These are phyloP conservation scores for Origma solitaria DNA, from an alignment of 2,113 vertebrate genomes.

Conservation along the genomic window DNA sequence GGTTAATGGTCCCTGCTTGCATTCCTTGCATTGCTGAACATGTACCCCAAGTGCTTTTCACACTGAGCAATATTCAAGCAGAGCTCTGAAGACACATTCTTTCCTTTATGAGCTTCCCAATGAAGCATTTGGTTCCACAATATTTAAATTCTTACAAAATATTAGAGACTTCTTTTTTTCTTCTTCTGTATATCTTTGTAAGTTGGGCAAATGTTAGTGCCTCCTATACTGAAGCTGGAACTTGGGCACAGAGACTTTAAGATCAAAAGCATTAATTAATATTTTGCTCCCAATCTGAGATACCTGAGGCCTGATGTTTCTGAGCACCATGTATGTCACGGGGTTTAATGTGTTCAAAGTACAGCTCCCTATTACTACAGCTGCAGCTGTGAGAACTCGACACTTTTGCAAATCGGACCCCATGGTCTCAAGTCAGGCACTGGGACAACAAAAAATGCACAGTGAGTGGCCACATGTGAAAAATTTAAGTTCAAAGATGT, in stretches of 20 bases:
- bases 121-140: not conserved
- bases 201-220: not conserved
- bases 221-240: not conserved
- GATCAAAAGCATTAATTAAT: not conserved
- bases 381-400: not conserved
- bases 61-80: not conserved
- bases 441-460: not conserved
- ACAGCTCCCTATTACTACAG: not conserved
- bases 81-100: not conserved
- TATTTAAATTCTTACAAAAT: not conserved
- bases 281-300: not conserved
- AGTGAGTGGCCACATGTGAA: accelerated
- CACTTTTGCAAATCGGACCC: not conserved
- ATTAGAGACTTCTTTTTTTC: not conserved
- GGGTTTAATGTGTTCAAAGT: not conserved
- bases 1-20: not conserved
- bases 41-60: accelerated
- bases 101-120: not conserved
- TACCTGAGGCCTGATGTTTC: not conserved
- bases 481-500: not conserved
- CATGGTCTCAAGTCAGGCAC: not conserved
- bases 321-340: not conserved
- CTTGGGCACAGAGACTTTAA: not conserved
- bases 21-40: not conserved
- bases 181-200: not conserved